These are phyloP conservation scores for Rhagologus leucostigma DNA, from an alignment of 2,113 vertebrate species.

Conservation along the genomic window DNA sequence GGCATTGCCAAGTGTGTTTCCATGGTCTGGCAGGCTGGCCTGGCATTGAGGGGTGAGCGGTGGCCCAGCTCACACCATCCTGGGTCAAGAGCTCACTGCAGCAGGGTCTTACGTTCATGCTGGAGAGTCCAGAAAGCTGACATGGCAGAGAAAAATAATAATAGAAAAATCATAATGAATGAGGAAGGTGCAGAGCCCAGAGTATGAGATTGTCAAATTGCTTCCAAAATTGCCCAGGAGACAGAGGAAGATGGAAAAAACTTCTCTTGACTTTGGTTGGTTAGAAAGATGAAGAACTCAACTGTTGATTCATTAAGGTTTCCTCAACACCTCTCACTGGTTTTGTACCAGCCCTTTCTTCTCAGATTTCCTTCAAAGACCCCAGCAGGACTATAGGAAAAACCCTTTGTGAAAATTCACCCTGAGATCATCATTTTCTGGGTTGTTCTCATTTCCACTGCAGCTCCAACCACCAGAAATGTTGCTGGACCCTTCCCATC, in stretches of 20 bases:
- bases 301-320: neutral
- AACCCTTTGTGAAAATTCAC: neutral
- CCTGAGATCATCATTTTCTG: neutral
- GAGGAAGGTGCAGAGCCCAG: neutral
- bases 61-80: neutral
- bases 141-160: neutral
- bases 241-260: neutral
- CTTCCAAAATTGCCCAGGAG: neutral
- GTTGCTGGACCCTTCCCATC: accelerated
- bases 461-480: neutral
- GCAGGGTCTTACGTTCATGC: neutral
- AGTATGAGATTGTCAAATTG: neutral
- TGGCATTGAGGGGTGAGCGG: neutral
- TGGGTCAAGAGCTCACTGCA: neutral
- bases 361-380: neutral
- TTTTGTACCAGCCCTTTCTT: neutral
- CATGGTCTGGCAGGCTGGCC: neutral
- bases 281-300: neutral
- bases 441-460: neutral
- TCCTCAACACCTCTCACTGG: neutral
- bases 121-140: neutral
- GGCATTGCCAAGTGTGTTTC: neutral
- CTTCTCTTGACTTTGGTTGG: neutral
- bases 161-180: neutral
- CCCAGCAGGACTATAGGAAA: neutral